Conservation (phyloP, 2,888 invertebrate species). For the Ptilodon capucinus region DNA sequence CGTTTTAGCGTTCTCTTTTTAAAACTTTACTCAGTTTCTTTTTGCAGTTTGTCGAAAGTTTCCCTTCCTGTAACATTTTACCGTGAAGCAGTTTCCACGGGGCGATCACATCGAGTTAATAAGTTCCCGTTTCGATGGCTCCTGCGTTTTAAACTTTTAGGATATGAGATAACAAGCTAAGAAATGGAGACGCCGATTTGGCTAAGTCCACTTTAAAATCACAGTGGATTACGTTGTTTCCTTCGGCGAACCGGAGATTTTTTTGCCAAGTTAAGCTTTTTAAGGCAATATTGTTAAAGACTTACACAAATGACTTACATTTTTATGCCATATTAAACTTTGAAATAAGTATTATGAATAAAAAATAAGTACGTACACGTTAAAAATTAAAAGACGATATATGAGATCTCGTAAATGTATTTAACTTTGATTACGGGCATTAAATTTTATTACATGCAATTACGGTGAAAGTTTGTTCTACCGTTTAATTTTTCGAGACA, state of each 20-base stretch:
- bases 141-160: slow-evolving; percentile 81
- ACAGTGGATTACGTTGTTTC: slow-evolving; percentile 52
- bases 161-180: slow-evolving; percentile 82
- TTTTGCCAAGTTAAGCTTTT: slow-evolving; percentile 35
- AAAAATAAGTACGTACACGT: neutral
- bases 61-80: slow-evolving; percentile 79
- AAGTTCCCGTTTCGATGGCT: slow-evolving; percentile 80
- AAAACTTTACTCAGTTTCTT: slow-evolving; percentile 74
- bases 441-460: neutral
- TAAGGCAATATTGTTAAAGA: slow-evolving; percentile 27
- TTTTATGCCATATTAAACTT: neutral
- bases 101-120: slow-evolving; percentile 82
- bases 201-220: slow-evolving; percentile 73
- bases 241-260: slow-evolving; percentile 47
- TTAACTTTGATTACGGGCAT: neutral
- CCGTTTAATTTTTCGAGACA: neutral
- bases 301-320: slow-evolving; percentile 11
- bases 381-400: neutral
- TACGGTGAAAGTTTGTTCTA: neutral
- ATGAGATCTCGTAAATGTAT: neutral
- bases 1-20: slow-evolving; percentile 77
- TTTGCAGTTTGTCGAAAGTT: slow-evolving; percentile 76
- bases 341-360: no score
- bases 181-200: slow-evolving; percentile 76
- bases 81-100: slow-evolving; percentile 71